Evolutionary conservation across 2,113 vertebrate genomes (phyloP).

Genomic region (Opisthocomus hoazin): DNA sequence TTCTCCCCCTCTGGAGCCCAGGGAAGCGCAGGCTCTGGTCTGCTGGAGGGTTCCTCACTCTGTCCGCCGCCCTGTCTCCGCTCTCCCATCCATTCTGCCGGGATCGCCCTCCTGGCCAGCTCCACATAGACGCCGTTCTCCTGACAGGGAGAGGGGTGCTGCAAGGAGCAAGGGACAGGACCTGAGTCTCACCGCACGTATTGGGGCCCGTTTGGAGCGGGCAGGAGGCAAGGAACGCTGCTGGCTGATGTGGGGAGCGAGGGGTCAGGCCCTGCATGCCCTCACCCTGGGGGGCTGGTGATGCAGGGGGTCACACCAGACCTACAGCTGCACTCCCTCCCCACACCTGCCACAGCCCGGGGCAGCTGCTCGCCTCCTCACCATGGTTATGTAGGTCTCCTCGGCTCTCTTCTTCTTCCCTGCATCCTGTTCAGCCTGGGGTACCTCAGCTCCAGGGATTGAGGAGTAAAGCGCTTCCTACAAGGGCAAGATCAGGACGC

Average conservation of each 20-base stretch:
- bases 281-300: rapidly evolving
- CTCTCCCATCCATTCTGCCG: neutral
- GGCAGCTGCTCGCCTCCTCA: neutral
- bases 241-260: rapidly evolving
- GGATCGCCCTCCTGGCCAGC: constrained; percentile 32
- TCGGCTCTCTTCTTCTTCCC: constrained; percentile 34
- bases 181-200: neutral
- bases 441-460: neutral
- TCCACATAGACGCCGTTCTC: constrained; percentile 16
- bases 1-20: neutral
- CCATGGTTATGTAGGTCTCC: constrained; percentile 72
- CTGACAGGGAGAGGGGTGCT: neutral
- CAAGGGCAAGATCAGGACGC: rapidly evolving
- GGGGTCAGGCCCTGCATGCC: neutral
- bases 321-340: neutral
- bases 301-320: neutral
- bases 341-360: rapidly evolving
- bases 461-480: constrained; percentile 51
- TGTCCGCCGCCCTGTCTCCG: neutral
- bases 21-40: neutral
- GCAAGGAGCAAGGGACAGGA: neutral
- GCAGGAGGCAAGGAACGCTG: neutral
- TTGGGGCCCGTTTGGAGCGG: rapidly evolving
- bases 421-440: neutral
- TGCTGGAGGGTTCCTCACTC: neutral